These are phyloP conservation scores for Heteractis magnifica DNA, from an alignment of 92 coral and sea anemone genomes.

Conservation along the genomic window DNA sequence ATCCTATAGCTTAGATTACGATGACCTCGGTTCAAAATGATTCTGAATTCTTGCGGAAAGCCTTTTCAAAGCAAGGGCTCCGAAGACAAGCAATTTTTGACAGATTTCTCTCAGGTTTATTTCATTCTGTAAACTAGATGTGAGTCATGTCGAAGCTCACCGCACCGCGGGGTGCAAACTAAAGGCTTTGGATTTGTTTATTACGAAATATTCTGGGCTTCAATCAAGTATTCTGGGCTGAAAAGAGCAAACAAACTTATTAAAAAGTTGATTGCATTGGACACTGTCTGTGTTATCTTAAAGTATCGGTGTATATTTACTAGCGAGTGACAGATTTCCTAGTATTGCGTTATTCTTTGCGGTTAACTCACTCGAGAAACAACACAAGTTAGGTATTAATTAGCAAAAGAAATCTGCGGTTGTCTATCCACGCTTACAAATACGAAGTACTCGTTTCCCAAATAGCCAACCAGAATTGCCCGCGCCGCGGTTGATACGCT, in stretches of 20 bases:
- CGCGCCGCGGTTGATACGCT: neutral
- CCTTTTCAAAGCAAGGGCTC: neutral
- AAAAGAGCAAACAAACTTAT: neutral
- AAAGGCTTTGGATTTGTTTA: neutral
- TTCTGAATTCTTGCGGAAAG: slow-evolving; percentile 2
- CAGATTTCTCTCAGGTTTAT: neutral
- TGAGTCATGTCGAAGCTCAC: slow-evolving; percentile 6
- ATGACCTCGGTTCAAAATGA: slow-evolving; percentile 17
- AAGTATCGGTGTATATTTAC: neutral
- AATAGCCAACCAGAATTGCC: neutral
- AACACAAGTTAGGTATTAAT: neutral
- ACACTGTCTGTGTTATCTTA: neutral
- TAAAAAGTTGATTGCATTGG: neutral
- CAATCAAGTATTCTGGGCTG: neutral
- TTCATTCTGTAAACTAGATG: slow-evolving; percentile 1
- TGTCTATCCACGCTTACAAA: neutral
- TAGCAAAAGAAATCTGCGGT: neutral
- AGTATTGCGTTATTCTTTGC: neutral
- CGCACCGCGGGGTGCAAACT: slow-evolving; percentile 19
- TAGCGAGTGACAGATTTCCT: neutral
- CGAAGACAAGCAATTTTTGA: neutral
- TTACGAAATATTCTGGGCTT: slow-evolving; percentile 1
- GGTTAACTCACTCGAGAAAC: neutral
- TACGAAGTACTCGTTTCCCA: neutral
- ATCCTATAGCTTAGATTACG: slow-evolving; percentile 3